Evolutionary conservation across 2,888 invertebrate genomes (phyloP).

Genomic region (Ferrisia virgata): DNA sequence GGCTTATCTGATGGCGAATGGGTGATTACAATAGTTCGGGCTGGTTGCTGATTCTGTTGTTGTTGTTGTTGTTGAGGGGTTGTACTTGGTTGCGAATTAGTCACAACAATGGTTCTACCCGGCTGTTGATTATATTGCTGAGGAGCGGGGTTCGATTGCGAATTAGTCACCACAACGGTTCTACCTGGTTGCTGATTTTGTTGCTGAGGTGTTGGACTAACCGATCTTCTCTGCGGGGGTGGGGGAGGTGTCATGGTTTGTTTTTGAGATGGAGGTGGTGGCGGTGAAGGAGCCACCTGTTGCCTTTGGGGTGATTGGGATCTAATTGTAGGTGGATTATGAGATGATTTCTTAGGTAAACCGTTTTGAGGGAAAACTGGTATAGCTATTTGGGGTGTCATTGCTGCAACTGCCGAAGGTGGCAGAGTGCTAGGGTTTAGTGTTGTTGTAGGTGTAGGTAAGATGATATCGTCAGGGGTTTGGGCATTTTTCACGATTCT

Average conservation of each 20-base stretch:
- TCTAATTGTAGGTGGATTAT: background rate
- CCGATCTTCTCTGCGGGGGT: background rate
- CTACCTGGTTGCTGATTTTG: background rate
- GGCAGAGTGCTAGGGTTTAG: slow-evolving; percentile 13
- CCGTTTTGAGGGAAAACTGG: slow-evolving; percentile 42
- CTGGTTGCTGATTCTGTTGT: slow-evolving; percentile 24
- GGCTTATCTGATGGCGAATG: slow-evolving; percentile 35
- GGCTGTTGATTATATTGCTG: slow-evolving; percentile 22
- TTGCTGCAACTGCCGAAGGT: slow-evolving; percentile 49
- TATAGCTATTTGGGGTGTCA: slow-evolving; percentile 44
- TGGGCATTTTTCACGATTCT: slow-evolving; percentile 63
- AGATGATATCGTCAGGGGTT: slow-evolving; percentile 54
- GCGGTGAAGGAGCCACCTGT: background rate
- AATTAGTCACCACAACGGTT: background rate
- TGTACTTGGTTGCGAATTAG: slow-evolving; percentile 41
- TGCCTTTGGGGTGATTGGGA: background rate
- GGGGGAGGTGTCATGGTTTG: background rate
- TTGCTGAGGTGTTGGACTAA: background rate
- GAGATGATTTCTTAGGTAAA: background rate
- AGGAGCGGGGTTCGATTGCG: slow-evolving; percentile 40
- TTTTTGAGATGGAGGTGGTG: background rate
- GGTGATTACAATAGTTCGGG: background rate
- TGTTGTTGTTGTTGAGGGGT: slow-evolving; percentile 45
- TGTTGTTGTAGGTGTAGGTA: slow-evolving; percentile 52
- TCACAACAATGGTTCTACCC: background rate